Evolutionary conservation across 1,140 invertebrate genomes (phyloP), one percentile per base, ranked within the genome.

Genomic region (Heterodera schachtii): DNA sequence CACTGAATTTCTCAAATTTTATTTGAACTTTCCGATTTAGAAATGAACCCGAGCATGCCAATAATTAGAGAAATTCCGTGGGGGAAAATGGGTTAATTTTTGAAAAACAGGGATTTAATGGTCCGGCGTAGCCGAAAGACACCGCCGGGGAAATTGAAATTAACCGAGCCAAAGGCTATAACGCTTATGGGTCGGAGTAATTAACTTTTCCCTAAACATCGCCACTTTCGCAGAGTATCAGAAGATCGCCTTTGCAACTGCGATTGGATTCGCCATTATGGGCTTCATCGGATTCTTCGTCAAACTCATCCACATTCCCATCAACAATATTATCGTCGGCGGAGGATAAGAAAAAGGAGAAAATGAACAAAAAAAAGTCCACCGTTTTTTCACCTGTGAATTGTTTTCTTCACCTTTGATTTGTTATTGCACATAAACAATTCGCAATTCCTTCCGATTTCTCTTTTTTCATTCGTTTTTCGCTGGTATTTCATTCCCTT

Each of bases 211-310:
- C 19, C 43, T 57, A 19, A 64, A 57, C 49, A 76, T 6, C n/a
- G 47, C 2, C 19, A 6, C 44, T 11, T 46, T 93, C 94, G 79
- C 92, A 96, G 97, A 99, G 92, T 99, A 99, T 91, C 96, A 99
- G 91, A 99, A 99, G 92, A 99, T 99, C 90, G 97, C 97, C 21
- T 94, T 99, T 87, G 98, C 98, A 66, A 99, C 98, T 83, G 98
- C 97, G 0, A 98, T 99, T 90, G 98, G 97, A 74, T 99, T 99
- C 92, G 97, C 95, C 88, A 98, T 99, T 90, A 99, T 99, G 98
- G 98, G 98, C 73, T 99, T 99, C 91, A 99, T 99, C 91, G 97
- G 97, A 86, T 99, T 99, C 92, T 99, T 99, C 88, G 97, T 99
- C 7, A 99, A 99, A 92, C 92, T 99, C 77, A 99, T 99, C 90